phyloP scores from a whole-genome alignment of 2,113 vertebrate species.

The Sceloporus tristichus region DNA sequence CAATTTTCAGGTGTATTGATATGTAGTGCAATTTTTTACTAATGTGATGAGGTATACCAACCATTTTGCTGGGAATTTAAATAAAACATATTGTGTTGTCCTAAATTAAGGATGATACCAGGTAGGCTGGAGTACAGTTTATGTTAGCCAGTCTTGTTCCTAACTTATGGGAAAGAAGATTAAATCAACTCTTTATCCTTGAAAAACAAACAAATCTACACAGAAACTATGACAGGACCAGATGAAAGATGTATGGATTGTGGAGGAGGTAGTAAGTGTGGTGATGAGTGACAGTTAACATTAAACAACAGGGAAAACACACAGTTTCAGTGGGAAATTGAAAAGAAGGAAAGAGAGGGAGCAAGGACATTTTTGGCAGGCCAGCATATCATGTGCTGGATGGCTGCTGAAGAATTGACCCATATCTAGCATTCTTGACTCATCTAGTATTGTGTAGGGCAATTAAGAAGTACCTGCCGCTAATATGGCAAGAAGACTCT shows the following conservation, averaged over 20 bases:
- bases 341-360: not conserved
- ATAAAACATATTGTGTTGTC: not conserved
- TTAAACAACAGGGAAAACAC: slow-evolving; percentile 6
- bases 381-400: not conserved
- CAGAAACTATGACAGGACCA: not conserved
- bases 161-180: not conserved
- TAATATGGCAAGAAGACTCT: not conserved
- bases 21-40: too few relatives aligned
- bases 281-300: not conserved
- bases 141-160: not conserved
- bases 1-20: too few relatives aligned
- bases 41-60: too few relatives aligned
- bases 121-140: not conserved
- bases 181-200: not conserved
- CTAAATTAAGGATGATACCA: not conserved
- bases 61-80: not conserved
- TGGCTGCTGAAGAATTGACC: not conserved
- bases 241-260: not conserved
- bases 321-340: not conserved
- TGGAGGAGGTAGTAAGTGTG: rapidly evolving
- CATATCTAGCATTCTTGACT: not conserved
- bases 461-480: slow-evolving; percentile 20
- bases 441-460: not conserved
- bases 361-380: not conserved
- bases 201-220: not conserved